phyloP scores from a whole-genome alignment of 2,113 vertebrate genomes.

The Leucoraja erinaceus region DNA sequence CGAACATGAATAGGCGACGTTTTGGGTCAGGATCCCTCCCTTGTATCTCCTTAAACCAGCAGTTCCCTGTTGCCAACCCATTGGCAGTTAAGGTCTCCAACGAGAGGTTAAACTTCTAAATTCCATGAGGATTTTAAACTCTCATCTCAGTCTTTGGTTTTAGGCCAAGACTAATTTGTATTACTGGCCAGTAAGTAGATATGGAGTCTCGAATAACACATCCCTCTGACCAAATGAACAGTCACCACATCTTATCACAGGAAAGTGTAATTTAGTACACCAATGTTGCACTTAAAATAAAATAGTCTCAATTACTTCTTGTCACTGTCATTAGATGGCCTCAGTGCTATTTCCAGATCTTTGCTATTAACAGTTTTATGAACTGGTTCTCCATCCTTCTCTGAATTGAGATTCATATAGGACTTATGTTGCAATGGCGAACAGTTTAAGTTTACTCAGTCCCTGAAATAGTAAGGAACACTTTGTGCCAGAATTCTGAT shows the following conservation, averaged over 20 bases:
- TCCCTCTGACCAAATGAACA: background rate
- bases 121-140: background rate
- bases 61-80: background rate
- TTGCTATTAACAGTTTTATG: conserved; percentile 10
- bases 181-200: background rate
- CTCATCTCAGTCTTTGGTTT: background rate
- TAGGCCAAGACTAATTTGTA: background rate
- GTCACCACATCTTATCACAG: background rate
- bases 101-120: background rate
- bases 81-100: background rate
- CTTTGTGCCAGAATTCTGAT: conserved; percentile 1
- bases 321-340: background rate
- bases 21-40: too few relatives aligned
- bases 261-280: background rate
- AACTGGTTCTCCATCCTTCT: background rate
- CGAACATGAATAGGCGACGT: too few relatives aligned
- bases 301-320: conserved; percentile 5
- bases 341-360: conserved; percentile 16
- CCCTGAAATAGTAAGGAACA: conserved; percentile 20
- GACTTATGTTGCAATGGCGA: background rate
- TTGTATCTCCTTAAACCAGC: background rate
- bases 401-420: conserved; percentile 5
- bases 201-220: background rate
- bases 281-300: background rate
- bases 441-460: background rate